Conservation (phyloP, 2,888 invertebrate genomes). For the Acanthosepion lycidas region DNA sequence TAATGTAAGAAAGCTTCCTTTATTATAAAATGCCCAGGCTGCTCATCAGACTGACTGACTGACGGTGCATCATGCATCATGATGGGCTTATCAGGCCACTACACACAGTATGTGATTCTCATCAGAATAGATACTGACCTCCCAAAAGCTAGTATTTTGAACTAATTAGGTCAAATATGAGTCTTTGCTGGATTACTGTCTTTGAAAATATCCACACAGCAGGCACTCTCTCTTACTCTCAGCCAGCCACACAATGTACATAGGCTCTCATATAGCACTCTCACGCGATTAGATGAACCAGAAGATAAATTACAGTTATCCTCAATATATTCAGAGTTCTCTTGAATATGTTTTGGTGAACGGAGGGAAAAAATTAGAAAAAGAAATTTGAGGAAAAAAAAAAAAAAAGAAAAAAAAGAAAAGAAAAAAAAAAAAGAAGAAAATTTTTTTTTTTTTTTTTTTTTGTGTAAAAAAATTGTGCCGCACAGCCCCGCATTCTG, state of each 20-base stretch:
- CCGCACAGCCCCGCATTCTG: conserved; percentile 48
- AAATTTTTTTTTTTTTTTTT: too few relatives aligned
- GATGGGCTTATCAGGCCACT: conserved; percentile 44
- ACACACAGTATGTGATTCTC: conserved; percentile 44
- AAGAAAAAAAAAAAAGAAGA: not conserved
- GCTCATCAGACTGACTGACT: conserved; percentile 40
- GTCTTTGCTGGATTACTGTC: conserved; percentile 47
- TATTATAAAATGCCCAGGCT: conserved; percentile 46
- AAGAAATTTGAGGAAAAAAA: conserved; percentile 25
- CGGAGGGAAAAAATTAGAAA: conserved; percentile 44
- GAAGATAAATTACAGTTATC: conserved; percentile 47
- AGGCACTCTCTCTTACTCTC: conserved; percentile 36
- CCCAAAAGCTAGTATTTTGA: conserved; percentile 45
- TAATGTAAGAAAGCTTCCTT: conserved; percentile 46
- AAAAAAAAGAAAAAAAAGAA: not conserved
- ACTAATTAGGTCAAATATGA: conserved; percentile 47
- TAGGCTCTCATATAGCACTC: conserved; percentile 46
- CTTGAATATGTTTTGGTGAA: conserved; percentile 48
- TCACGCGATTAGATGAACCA: conserved; percentile 46
- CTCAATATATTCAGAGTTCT: conserved; percentile 46
- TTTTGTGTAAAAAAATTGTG: conserved; percentile 40
- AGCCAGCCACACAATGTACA: conserved; percentile 46
- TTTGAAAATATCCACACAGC: conserved; percentile 45
- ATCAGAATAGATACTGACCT: conserved; percentile 45
- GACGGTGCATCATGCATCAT: conserved; percentile 44